Conservation (phyloP, 2,797 vertebrate genomes). For the Allenopithecus nigroviridis region DNA sequence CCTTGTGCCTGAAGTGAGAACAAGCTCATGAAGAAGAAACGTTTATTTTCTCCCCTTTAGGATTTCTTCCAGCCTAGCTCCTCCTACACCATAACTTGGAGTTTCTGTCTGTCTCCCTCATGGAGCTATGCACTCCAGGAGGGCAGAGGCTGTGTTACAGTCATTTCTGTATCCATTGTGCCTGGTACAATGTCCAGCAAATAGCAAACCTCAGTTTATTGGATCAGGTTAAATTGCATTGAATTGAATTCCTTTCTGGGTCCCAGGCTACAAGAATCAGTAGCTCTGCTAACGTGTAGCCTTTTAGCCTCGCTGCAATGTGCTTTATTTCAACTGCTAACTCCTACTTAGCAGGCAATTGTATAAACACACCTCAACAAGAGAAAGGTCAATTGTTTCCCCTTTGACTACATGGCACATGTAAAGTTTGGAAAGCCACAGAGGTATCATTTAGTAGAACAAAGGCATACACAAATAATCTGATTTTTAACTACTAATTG, state of each 20-base stretch:
- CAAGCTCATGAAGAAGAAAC: not conserved
- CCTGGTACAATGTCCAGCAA: not conserved
- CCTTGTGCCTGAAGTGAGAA: not conserved
- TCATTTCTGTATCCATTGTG: not conserved
- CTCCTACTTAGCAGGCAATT: conserved; percentile 34
- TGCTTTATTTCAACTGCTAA: conserved; percentile 12
- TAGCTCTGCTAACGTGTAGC: not conserved
- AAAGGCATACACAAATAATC: conserved; percentile 60
- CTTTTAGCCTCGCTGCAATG: not conserved
- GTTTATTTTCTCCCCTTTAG: not conserved
- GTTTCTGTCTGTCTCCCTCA: not conserved
- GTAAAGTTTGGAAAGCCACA: conserved; percentile 34
- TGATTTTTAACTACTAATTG: conserved; percentile 66
- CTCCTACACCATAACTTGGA: not conserved
- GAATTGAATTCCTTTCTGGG: not conserved
- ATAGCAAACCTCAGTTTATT: not conserved
- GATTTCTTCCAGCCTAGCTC: not conserved
- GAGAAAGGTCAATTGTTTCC: conserved; percentile 39
- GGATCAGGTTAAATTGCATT: not conserved
- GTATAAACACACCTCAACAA: conserved; percentile 2
- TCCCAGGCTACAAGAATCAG: not conserved
- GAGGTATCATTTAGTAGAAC: conserved; percentile 61
- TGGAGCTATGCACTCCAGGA: not conserved
- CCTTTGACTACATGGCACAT: not conserved
- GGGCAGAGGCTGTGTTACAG: not conserved